Evolutionary conservation across 2,888 invertebrate species (phyloP).

Genomic region (Tiliacea citrago): DNA sequence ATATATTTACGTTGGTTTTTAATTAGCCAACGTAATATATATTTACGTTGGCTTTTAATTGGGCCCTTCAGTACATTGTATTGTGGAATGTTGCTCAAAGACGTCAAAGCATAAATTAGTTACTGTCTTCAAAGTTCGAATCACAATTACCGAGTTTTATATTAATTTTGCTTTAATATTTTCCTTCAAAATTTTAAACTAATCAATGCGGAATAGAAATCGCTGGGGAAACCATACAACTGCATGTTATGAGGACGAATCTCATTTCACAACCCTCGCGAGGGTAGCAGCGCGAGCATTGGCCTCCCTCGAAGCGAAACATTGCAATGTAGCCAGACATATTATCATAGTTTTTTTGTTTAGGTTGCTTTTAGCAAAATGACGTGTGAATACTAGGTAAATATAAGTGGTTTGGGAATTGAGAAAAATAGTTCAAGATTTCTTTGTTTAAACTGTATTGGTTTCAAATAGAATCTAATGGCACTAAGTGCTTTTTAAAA

Average conservation of each 20-base stretch:
- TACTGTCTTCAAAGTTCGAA: not conserved
- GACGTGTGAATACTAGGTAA: slow-evolving; percentile 23
- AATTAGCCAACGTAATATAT: too few species aligned
- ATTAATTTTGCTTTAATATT: slow-evolving; percentile 16
- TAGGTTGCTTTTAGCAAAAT: slow-evolving; percentile 30
- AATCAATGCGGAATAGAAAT: slow-evolving; percentile 52
- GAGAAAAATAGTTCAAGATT: not conserved
- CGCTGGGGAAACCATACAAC: slow-evolving; percentile 60
- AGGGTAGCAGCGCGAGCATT: slow-evolving; percentile 49
- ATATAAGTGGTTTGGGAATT: slow-evolving; percentile 21
- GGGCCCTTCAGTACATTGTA: not conserved
- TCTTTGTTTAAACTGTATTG: slow-evolving; percentile 13
- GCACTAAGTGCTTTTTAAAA: slow-evolving; percentile 30
- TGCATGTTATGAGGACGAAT: slow-evolving; percentile 61
- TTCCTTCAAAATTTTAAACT: slow-evolving; percentile 45
- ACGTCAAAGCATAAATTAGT: slow-evolving; percentile 9
- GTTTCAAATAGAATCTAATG: slow-evolving; percentile 14
- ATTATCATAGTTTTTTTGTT: slow-evolving; percentile 38
- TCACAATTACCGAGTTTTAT: not conserved
- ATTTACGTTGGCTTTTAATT: too few species aligned
- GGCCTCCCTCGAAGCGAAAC: slow-evolving; percentile 46
- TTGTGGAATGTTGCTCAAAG: not conserved
- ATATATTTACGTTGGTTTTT: too few species aligned
- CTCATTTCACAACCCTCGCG: slow-evolving; percentile 61
- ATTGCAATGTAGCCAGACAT: slow-evolving; percentile 57